Conservation (phyloP, 1,140 invertebrate genomes). For the Matsumurasca onukii region DNA sequence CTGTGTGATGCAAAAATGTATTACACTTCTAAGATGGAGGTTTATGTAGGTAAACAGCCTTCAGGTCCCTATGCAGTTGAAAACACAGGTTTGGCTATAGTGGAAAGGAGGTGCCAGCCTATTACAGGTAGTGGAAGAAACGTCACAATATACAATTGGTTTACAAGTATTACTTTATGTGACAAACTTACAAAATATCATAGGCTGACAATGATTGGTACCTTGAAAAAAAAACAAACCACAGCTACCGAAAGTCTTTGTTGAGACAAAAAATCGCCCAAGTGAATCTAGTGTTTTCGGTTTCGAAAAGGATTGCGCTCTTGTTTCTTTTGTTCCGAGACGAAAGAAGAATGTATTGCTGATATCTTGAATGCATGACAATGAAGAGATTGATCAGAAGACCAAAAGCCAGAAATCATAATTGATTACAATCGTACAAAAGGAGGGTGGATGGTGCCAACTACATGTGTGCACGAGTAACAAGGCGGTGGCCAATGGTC, state of each 20-base stretch:
- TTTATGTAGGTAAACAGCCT: conserved; percentile 46
- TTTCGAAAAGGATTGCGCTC: too few species aligned
- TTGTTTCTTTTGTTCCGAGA: too few species aligned
- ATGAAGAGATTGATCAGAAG: too few species aligned
- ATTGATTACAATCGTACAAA: background rate
- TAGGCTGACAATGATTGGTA: too few species aligned
- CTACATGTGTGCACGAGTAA: background rate
- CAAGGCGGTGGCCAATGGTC: conserved; percentile 1
- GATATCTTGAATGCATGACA: too few species aligned
- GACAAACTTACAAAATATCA: too few species aligned
- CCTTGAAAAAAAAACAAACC: too few species aligned
- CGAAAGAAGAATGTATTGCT: too few species aligned
- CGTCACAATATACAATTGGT: conserved; percentile 39
- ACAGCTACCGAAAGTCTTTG: too few species aligned
- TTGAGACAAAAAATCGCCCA: too few species aligned
- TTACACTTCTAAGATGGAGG: conserved; percentile 46
- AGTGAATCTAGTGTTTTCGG: too few species aligned
- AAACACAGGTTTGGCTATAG: conserved; percentile 42
- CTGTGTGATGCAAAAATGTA: conserved; percentile 36
- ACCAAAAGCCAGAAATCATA: conserved; percentile 6
- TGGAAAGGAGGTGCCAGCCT: conserved; percentile 37
- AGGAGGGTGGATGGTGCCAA: background rate
- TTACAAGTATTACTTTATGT: too few species aligned
- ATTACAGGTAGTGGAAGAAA: conserved; percentile 40
- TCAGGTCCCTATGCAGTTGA: conserved; percentile 42